Conservation (phyloP, 2,113 vertebrate species). For the Festucalex cinctus region DNA sequence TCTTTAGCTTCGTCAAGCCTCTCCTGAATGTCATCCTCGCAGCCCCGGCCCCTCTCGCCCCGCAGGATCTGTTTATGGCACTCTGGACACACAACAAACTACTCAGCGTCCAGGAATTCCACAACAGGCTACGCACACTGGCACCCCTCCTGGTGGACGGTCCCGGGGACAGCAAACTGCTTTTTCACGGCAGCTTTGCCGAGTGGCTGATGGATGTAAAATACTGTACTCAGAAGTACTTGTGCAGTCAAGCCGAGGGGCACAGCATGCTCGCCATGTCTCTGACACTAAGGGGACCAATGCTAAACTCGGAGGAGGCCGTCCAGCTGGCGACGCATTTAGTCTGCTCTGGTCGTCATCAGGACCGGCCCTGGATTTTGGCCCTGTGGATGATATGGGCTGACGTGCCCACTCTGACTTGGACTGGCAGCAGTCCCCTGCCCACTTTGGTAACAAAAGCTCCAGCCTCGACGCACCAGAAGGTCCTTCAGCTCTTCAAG, state of each 20-base stretch:
- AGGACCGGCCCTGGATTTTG: constrained; percentile 63
- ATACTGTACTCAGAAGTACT: constrained; percentile 79
- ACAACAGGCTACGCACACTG: constrained; percentile 63
- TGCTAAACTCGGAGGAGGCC: constrained; percentile 57
- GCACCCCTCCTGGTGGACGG: constrained; percentile 63
- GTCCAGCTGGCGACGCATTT: constrained; percentile 72
- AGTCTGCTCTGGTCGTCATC: constrained; percentile 65
- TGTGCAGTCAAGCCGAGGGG: constrained; percentile 73
- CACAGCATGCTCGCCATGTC: constrained; percentile 77
- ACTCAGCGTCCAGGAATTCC: constrained; percentile 63
- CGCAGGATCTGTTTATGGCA: constrained; percentile 63
- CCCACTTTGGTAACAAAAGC: constrained; percentile 25
- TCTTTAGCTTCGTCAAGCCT: constrained; percentile 67
- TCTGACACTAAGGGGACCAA: constrained; percentile 57
- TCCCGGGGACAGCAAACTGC: constrained; percentile 56
- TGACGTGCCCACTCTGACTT: constrained; percentile 53
- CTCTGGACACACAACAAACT: constrained; percentile 60
- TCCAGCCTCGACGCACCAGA: constrained; percentile 60
- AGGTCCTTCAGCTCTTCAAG: constrained; percentile 71
- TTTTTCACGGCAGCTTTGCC: constrained; percentile 80
- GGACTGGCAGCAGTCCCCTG: constrained; percentile 5
- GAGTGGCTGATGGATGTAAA: constrained; percentile 81
- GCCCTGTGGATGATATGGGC: constrained; percentile 77
- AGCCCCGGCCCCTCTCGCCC: constrained; percentile 60
- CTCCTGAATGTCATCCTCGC: constrained; percentile 74